Evolutionary conservation across 2,797 vertebrate genomes (phyloP), one percentile per base, ranked within the genome.

Genomic region (Darevskia mixta): DNA sequence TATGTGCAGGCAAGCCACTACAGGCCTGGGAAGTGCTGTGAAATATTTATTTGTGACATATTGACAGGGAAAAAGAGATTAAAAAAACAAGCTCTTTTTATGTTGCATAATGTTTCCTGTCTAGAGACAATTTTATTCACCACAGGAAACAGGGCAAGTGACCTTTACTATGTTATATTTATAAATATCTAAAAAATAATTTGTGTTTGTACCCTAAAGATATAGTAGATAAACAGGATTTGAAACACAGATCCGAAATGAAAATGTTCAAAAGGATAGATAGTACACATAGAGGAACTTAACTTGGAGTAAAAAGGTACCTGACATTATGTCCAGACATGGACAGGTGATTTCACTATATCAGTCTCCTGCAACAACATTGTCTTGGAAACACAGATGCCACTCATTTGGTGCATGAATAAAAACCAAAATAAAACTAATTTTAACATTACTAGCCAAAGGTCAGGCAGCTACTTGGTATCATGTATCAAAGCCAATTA

Each of bases 341-440:
- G 18, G 79, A 89, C 58, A 85, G 83, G 79, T 80, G 69, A 81
- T 41, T 85, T 81, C 38, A 66, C 78, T 81, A 76, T 66, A 76
- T 85, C 76, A n/a, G 15, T 25, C 71, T 67, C 58, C 18, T 11
- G 81, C 86, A 1, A 72, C 2, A 92, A 73, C 69, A 49, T 2
- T 82, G 25, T 11, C n/a, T 80, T 75, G 32, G 71, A 87, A 0
- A 88, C 90, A 90, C 76, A 84, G 88, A 32, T 2, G 90, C 38
- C 6, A 7, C 2, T 64, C 71, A 79, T 29, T 45, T 4, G 87
- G 71, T 64, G 87, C 32, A 73, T 29, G 90, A 93, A 76, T 83
- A 93, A 86, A 83, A 73, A 88, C 43, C 90, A 1, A 29, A 87
- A 88, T 93, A 87, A 80, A 91, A 58, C 78, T 81, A 85, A 81